Evolutionary conservation across 2,113 vertebrate genomes (phyloP).

Genomic region (Benitochromis conjunctus): DNA sequence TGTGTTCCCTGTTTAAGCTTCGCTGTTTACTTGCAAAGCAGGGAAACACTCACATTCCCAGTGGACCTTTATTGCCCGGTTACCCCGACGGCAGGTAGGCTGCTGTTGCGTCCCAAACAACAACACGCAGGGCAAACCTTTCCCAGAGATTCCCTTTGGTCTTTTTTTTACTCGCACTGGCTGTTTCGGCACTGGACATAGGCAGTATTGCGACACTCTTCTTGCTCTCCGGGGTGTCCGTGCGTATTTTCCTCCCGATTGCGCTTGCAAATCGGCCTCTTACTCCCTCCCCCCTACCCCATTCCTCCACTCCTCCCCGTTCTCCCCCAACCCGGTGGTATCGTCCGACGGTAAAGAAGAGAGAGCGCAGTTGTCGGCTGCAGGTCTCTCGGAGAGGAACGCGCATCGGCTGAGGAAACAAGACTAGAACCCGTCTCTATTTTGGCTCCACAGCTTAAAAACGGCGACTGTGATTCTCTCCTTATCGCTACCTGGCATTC

Average conservation of each 20-base stretch:
- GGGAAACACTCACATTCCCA: not conserved
- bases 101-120: not conserved
- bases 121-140: not conserved
- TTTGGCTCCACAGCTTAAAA: not conserved
- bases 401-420: slow-evolving; percentile 50
- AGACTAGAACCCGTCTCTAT: not conserved
- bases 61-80: slow-evolving; percentile 36
- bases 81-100: not conserved
- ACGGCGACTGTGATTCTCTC: not conserved
- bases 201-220: slow-evolving; percentile 15
- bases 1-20: not conserved
- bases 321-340: slow-evolving; percentile 58
- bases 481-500: not conserved
- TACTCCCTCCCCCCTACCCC: not conserved
- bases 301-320: slow-evolving; percentile 2
- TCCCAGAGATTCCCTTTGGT: not conserved
- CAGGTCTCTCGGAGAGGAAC: slow-evolving; percentile 61
- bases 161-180: not conserved
- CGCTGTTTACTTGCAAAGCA: not conserved
- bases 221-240: slow-evolving; percentile 20
- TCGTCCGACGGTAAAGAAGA: slow-evolving; percentile 40
- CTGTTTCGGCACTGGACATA: not conserved
- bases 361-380: slow-evolving; percentile 62
- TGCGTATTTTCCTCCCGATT: not conserved
- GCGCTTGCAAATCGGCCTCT: not conserved